These are phyloP conservation scores for Chloropsis cyanopogon DNA, from an alignment of 2,113 vertebrate species.

Conservation along the genomic window DNA sequence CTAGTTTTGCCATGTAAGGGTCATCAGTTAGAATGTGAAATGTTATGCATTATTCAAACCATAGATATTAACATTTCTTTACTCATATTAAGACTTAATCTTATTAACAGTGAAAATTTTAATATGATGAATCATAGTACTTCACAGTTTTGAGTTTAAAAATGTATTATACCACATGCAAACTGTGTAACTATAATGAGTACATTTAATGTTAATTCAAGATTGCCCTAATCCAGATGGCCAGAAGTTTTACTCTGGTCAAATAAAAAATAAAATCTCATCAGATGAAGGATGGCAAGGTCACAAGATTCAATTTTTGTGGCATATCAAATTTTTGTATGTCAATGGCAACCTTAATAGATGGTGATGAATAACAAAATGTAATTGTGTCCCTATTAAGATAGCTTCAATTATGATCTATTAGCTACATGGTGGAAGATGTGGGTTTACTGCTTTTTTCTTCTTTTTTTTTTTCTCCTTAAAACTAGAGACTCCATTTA, in stretches of 20 bases:
- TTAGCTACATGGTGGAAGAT: constrained; percentile 33
- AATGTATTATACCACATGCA: constrained; percentile 65
- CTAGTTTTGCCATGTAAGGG: constrained; percentile 45
- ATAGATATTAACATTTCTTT: constrained; percentile 68
- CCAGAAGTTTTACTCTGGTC: constrained; percentile 77
- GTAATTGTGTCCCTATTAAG: constrained; percentile 70
- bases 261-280: constrained; percentile 81
- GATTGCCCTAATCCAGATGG: constrained; percentile 74
- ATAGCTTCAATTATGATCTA: constrained; percentile 67
- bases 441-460: not conserved
- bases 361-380: constrained; percentile 76
- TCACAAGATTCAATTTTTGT: constrained; percentile 78
- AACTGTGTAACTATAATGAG: constrained; percentile 74
- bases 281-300: constrained; percentile 70
- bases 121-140: constrained; percentile 72
- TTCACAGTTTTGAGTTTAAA: constrained; percentile 69
- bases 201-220: constrained; percentile 79
- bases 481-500: constrained; percentile 2
- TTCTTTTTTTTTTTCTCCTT: not conserved
- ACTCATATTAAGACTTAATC: constrained; percentile 70
- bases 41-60: constrained; percentile 67
- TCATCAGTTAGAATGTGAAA: constrained; percentile 64
- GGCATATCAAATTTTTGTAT: constrained; percentile 74
- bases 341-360: constrained; percentile 76
- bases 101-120: constrained; percentile 74